Base-by-base conservation (phyloP, 2,888 invertebrate species). In the Dastarcus helophoroides region DNA sequence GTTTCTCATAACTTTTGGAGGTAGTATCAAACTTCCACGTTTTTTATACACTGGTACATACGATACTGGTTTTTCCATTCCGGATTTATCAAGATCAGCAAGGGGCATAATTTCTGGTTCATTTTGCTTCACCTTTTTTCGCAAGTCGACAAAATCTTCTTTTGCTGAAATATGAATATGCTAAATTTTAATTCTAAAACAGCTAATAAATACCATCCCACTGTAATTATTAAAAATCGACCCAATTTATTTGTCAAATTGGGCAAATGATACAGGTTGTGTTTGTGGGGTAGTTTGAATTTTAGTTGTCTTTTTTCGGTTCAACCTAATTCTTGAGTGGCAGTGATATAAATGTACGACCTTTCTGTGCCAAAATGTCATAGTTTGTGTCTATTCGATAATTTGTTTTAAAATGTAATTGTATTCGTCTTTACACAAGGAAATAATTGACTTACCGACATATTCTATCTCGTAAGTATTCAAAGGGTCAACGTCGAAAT, bases 401-500 rank as follows among this genome's bases (percentile, higher is more conserved):
- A n/a, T n/a, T n/a, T n/a, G n/a, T n/a, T n/a, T n/a, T n/a, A n/a
- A n/a, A n/a, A n/a, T n/a, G n/a, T n/a, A n/a, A n/a, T n/a, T n/a
- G n/a, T n/a, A n/a, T n/a, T n/a, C n/a, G n/a, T n/a, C n/a, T n/a
- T n/a, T n/a, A n/a, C n/a, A n/a, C n/a, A n/a, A n/a, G n/a, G n/a
- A n/a, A n/a, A n/a, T n/a, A n/a, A n/a, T n/a, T n/a, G n/a, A 33
- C 33, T 55, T 55, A 68, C 68, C 57, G 16, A 62, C 42, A 39
- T 65, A 56, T 24, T 53, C 44, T 4, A 50, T 56, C 47, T 69
- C 68, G 33, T 69, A 64, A 41, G 61, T 61, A 21, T 58, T 54
- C 5, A 69, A 50, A 3, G 67, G 66, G 47, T 70, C 68, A 9
- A 67, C 53, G 1, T 65, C 68, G 43, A 71, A 68, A 43, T 68